Base-by-base conservation (phyloP, 37 sponge, comb jelly and placozoan species). In the Hormiphora californensis region DNA sequence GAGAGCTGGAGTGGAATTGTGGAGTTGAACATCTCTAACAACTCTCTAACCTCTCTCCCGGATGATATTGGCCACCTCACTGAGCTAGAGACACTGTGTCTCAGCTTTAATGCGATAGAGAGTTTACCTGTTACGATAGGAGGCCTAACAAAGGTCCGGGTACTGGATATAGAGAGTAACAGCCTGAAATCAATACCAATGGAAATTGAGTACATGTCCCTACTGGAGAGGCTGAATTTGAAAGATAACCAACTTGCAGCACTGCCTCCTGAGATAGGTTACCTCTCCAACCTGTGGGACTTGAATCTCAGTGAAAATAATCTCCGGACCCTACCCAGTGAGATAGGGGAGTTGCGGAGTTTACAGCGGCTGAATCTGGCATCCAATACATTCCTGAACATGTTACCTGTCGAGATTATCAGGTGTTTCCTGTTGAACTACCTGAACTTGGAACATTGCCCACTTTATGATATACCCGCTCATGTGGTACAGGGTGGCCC, bases 231-330 rank as follows among this genome's bases (percentile, higher is more conserved):
- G 81, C 39, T 73, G 46, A 73, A 73, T 36, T 33, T 73, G 23
- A 44, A 73, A 46, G 35, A 36, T 23, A 73, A 73, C 22, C 5
- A 44, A 28, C 81, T 73, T 9, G 43, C 81, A 19, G 81, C 49
- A 23, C 21, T 73, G 27, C 81, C 43, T 40, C 43, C 49, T 28
- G 49, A 73, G 23, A 73, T 73, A 32, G 81, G 81, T 1, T 73
- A 44, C 49, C 40, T 73, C 49, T 43, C 40, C 17, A 73, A 73
- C 49, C 49, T 73, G 40, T 73, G 35, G 22, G 81, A 73, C 43
- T 40, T 73, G 49, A 73, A 73, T 28, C 40, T 73, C 46, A 73
- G 81, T 73, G 81, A 73, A 40, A 73, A 73, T 28, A 32, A 73
- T 19, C 81, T 73, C 3, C 81, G 81, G 2, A 73, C 81, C 9